Evolutionary conservation across 2,797 vertebrate genomes (phyloP), one percentile per base, ranked within the genome.

Genomic region (Dicrostonyx torquatus): DNA sequence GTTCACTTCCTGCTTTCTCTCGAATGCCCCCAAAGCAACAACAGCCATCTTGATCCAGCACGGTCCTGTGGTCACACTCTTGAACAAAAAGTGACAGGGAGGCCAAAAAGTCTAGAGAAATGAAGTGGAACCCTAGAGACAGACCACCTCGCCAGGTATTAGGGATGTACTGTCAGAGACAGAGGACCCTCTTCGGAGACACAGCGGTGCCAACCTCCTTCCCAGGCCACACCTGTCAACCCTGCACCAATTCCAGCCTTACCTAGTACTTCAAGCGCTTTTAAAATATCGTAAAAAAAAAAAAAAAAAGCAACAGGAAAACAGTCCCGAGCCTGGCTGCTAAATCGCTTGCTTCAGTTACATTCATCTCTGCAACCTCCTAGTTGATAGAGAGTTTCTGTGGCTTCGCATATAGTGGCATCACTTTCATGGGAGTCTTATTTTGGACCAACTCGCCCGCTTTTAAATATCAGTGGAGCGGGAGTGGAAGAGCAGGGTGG

Each of bases 21-120:
- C 37, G 13, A 84, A 73, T 73, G 13, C 20, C 60, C 37, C n/a
- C 29, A 40, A 26, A 95, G 87, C 80, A 75, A 86, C 58, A 48
- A 90, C 90, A 94, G 94, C 95, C 94, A 95, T 96, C 87, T 96
- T 94, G 92, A 53, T 87, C 34, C 70, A 82, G 60, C 78, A 37
- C 18, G 43, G 62, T 29, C 68, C 53, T 3, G n/a, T 1, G 14
- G 43, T 14, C 75, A 31, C 15, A 40, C 29, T 40, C 40, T 70
- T 66, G 6, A 53, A 85, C 75, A 79, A 53, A 80, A 92, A 88
- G 40, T 75, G 43, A 43, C 70, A 31, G 58, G 20, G 22, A 17
- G 17, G 9, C 37, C 53, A 15, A 7, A 58, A 48, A n/a, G 79
- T 64, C 79, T 6, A 4, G 79, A 37, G 26, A 66, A 53, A 31